A percentile compares a stretch with the other conserved stretches of the same genome.
These are phyloP conservation scores for Theodoxus fluviatilis DNA, from an alignment of 2,888 invertebrate genomes.

Conservation along the genomic window DNA sequence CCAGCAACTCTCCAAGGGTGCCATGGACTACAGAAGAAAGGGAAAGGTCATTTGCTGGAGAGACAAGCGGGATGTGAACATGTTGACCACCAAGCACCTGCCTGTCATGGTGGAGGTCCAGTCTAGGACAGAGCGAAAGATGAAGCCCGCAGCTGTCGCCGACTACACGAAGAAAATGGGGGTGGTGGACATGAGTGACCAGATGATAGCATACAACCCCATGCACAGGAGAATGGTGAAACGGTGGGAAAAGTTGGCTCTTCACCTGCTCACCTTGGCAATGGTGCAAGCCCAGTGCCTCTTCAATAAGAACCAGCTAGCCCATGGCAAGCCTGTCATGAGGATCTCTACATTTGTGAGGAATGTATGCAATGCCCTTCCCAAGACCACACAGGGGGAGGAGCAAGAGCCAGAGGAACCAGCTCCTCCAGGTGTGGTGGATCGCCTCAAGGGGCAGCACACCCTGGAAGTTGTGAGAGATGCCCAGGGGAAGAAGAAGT, in stretches of 20 bases:
- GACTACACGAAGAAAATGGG: slow-evolving; percentile 26
- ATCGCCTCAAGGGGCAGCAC: too few relatives aligned
- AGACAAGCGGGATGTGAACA: slow-evolving; percentile 26
- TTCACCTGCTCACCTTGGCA: slow-evolving; percentile 23
- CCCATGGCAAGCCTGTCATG: too few relatives aligned
- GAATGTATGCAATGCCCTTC: too few relatives aligned
- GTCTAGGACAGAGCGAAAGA: slow-evolving; percentile 16
- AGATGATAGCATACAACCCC: slow-evolving; percentile 23
- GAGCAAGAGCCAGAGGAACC: too few relatives aligned
- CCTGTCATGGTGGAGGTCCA: not conserved
- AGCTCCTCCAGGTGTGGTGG: too few relatives aligned
- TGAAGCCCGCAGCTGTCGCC: slow-evolving; percentile 18
- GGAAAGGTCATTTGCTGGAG: slow-evolving; percentile 18
- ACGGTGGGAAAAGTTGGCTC: slow-evolving; percentile 28
- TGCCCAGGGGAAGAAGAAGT: too few relatives aligned
- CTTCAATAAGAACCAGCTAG: too few relatives aligned
- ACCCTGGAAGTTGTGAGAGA: too few relatives aligned
- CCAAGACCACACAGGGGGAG: too few relatives aligned
- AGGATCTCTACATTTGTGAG: too few relatives aligned
- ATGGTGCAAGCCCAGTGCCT: slow-evolving; percentile 13
- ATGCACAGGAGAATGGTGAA: slow-evolving; percentile 27
- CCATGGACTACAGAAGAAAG: not conserved
- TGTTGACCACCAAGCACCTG: slow-evolving; percentile 17
- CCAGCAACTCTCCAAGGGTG: not conserved
- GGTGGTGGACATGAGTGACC: slow-evolving; percentile 24